Evolutionary conservation across 2,888 invertebrate genomes (phyloP).

Genomic region (Zaprionus bogoriensis): DNA sequence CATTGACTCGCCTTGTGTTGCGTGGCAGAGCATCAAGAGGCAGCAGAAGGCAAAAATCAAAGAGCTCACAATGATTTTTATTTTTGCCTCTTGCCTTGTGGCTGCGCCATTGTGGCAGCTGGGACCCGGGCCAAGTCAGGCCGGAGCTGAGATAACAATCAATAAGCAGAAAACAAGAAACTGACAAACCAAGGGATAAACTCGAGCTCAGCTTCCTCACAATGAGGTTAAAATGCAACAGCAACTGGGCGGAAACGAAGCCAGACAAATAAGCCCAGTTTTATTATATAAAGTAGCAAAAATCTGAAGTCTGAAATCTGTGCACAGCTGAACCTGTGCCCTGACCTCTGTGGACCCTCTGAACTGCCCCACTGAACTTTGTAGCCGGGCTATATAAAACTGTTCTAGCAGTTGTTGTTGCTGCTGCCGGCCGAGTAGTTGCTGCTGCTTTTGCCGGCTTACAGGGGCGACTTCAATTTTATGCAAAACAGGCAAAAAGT

Average conservation of each 20-base stretch:
- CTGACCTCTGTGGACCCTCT: constrained; percentile 25
- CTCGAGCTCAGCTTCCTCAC: constrained; percentile 35
- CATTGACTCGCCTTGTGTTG: not conserved
- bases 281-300: constrained; percentile 76
- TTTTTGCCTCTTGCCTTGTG: constrained; percentile 10
- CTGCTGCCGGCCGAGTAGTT: constrained; percentile 22
- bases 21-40: constrained; percentile 6
- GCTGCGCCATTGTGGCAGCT: not conserved
- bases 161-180: constrained; percentile 50
- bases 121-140: too few relatives aligned
- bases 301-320: constrained; percentile 55
- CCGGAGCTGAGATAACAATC: constrained; percentile 53
- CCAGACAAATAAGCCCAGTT: constrained; percentile 65
- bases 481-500: constrained; percentile 64
- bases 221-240: constrained; percentile 54
- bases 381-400: constrained; percentile 38
- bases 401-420: constrained; percentile 20
- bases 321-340: constrained; percentile 21
- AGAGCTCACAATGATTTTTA: constrained; percentile 39
- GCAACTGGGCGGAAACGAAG: constrained; percentile 29
- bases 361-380: constrained; percentile 66
- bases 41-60: constrained; percentile 36
- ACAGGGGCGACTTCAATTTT: constrained; percentile 39
- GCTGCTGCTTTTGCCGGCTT: constrained; percentile 8
- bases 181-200: constrained; percentile 47